Base-by-base conservation (phyloP, 2,113 vertebrate genomes). In the Dendrocopos noguchii region DNA sequence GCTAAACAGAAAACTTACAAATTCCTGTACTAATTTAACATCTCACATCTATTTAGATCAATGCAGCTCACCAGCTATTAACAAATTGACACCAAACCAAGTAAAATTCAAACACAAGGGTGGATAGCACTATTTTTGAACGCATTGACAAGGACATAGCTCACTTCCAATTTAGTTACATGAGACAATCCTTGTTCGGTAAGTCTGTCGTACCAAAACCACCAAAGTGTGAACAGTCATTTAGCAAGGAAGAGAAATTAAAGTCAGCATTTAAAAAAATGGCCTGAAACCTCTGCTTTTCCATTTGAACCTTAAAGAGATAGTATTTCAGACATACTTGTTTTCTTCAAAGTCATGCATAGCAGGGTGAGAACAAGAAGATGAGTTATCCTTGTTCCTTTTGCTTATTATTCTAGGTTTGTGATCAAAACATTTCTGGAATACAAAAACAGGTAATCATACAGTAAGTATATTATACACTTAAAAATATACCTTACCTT, bases 361-460 rank as follows among this genome's bases (percentile, higher is more conserved):
- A 96, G 98, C 98, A 18, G 99, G 98, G 88, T 99, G 99, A 96
- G 99, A 99, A 97, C 99, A 99, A 74, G 98, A 97, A 39, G 98
- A 97, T 24, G 98, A 97, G 80, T 98, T 98, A 93, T 99, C 98
- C 96, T 99, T 99, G 97, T 98, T 99, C 96, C 98, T 98, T 97
- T 99, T 99, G 98, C 99, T 99, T 98, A 99, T 99, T 97, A 99
- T 99, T 98, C 99, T 98, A 85, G 99, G 99, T 95, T 99, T 99
- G 97, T 99, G 99, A 97, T 99, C 99, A 98, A 99, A 99, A 97
- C 99, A 99, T 95, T 98, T 99, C 99, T 99, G 96, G 33, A 98
- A 98, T 29, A 97, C 9, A 98, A 88, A 95, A 93, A 61, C 59
- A 83, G 90, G 53, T 52, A 56, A 84, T 96, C 91, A 93, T 6